Conservation (phyloP, 1,140 invertebrate genomes). For the Drosophila ficusphila region DNA sequence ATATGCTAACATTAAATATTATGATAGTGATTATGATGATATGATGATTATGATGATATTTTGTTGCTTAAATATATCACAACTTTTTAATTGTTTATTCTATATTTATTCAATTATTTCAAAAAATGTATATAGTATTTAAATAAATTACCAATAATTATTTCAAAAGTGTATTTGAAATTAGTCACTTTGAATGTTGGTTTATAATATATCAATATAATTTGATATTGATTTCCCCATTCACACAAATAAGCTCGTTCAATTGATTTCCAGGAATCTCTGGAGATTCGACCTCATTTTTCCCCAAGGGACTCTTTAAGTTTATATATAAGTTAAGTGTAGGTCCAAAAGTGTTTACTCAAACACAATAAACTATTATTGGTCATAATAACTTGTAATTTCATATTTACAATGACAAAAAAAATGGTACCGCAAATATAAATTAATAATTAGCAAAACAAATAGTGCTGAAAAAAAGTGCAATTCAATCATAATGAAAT, state of each 20-base stretch:
- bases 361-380: background rate
- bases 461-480: slow-evolving; percentile 11
- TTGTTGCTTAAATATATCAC: too few species aligned
- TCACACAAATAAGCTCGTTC: background rate
- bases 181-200: too few species aligned
- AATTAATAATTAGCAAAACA: slow-evolving; percentile 35
- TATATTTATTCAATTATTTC: too few species aligned
- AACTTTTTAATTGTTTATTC: too few species aligned
- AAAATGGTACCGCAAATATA: slow-evolving; percentile 8
- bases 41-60: too few species aligned
- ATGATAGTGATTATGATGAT: too few species aligned
- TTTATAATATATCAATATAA: background rate
- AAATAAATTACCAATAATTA: too few species aligned
- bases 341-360: too few species aligned
- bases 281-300: background rate
- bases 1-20: too few species aligned
- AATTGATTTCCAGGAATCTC: background rate
- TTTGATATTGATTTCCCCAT: background rate
- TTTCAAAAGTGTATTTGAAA: background rate
- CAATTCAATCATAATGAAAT: slow-evolving; percentile 36
- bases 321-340: background rate
- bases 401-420: background rate
- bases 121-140: too few species aligned
- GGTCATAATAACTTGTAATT: background rate
- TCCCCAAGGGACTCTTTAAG: background rate